Conservation (phyloP, 2,113 vertebrate species). For the Dipodomys ordii region DNA sequence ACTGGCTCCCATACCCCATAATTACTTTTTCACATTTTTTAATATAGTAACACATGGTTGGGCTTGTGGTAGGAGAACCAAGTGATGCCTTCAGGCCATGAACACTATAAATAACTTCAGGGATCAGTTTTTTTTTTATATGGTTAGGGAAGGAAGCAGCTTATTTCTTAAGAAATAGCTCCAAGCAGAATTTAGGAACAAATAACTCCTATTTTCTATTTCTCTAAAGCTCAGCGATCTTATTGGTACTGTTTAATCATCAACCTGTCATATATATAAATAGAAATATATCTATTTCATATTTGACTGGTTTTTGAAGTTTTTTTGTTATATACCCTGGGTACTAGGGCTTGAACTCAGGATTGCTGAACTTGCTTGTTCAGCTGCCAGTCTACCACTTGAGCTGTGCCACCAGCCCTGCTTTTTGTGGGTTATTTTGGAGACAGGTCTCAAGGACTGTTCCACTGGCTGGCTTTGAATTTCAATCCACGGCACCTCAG, state of each 20-base stretch:
- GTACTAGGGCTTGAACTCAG: too few relatives aligned
- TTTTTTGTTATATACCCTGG: neutral
- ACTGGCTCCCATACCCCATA: slow-evolving; percentile 86
- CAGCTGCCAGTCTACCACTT: too few relatives aligned
- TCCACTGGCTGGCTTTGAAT: too few relatives aligned
- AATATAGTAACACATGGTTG: slow-evolving; percentile 90
- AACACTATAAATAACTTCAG: slow-evolving; percentile 88
- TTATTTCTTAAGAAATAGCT: slow-evolving; percentile 84
- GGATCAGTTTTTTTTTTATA: slow-evolving; percentile 85
- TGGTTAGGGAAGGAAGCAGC: slow-evolving; percentile 83
- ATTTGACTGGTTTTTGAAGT: neutral
- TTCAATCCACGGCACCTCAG: too few relatives aligned
- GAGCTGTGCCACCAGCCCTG: too few relatives aligned
- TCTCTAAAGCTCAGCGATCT: too few relatives aligned
- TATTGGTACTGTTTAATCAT: too few relatives aligned
- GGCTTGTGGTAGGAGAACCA: slow-evolving; percentile 86
- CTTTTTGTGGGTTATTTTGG: too few relatives aligned
- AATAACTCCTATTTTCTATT: slow-evolving; percentile 74
- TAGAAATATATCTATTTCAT: neutral
- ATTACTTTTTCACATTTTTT: slow-evolving; percentile 90
- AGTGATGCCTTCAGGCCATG: slow-evolving; percentile 85
- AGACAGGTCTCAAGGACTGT: too few relatives aligned
- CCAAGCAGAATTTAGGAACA: slow-evolving; percentile 75
- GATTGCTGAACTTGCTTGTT: too few relatives aligned
- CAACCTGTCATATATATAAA: too few relatives aligned